Evolutionary conservation across 2,888 invertebrate species (phyloP).

Genomic region (Lobophora halterata): DNA sequence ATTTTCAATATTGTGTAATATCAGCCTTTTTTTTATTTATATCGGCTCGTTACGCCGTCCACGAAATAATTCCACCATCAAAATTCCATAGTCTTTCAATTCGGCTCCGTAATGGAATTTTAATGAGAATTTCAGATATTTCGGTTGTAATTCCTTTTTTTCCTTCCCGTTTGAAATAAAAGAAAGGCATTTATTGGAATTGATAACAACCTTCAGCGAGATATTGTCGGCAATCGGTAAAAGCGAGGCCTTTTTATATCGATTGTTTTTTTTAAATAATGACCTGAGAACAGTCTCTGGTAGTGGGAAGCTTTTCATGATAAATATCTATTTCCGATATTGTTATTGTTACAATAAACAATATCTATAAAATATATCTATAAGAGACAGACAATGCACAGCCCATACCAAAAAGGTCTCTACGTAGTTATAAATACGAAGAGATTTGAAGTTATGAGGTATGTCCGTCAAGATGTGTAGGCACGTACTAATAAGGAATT

Average conservation of each 20-base stretch:
- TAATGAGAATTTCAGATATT: slow-evolving; percentile 68
- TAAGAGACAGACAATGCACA: too few relatives aligned
- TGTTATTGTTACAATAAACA: slow-evolving; percentile 3
- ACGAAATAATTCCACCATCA: slow-evolving; percentile 48
- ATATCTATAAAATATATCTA: too few relatives aligned
- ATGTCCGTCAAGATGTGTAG: too few relatives aligned
- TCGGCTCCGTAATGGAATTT: slow-evolving; percentile 66
- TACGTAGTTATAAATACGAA: too few relatives aligned
- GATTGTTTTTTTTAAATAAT: slow-evolving; percentile 37
- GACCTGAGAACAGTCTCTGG: slow-evolving; percentile 33
- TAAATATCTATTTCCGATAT: neutral
- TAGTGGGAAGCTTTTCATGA: neutral
- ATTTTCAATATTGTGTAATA: neutral
- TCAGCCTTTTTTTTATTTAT: slow-evolving; percentile 6
- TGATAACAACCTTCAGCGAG: slow-evolving; percentile 51
- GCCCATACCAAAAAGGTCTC: too few relatives aligned
- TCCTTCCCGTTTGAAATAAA: slow-evolving; percentile 48
- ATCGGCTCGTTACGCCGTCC: slow-evolving; percentile 32
- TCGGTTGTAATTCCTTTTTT: slow-evolving; percentile 52
- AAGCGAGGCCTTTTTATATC: slow-evolving; percentile 50
- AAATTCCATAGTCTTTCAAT: slow-evolving; percentile 50
- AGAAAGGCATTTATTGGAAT: slow-evolving; percentile 58
- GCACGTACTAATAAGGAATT: too few relatives aligned
- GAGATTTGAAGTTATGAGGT: too few relatives aligned
- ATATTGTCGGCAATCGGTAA: slow-evolving; percentile 48